phyloP scores from a whole-genome alignment of 2,113 vertebrate species.

The Ceuthmochares aereus region DNA sequence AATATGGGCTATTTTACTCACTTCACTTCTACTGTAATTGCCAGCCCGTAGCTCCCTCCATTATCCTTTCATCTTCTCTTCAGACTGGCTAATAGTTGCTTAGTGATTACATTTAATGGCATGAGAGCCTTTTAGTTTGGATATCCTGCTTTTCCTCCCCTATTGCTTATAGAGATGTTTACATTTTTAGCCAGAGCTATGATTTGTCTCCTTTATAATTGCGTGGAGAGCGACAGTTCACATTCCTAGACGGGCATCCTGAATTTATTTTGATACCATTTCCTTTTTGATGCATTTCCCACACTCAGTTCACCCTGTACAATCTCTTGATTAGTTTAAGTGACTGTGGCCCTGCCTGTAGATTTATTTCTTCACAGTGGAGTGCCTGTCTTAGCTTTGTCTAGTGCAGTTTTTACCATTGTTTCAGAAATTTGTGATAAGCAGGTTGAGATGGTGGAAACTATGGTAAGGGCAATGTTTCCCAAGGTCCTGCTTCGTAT shows the following conservation, averaged over 20 bases:
- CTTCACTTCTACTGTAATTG: slow-evolving; percentile 22
- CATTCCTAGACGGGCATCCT: slow-evolving; percentile 29
- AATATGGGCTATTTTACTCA: slow-evolving; percentile 3
- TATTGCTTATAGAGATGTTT: slow-evolving; percentile 50
- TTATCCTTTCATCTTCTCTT: slow-evolving; percentile 74
- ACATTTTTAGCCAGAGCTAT: slow-evolving; percentile 34
- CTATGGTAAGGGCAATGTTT: background rate
- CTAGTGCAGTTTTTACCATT: too few species aligned
- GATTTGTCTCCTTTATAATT: slow-evolving; percentile 46
- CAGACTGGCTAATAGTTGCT: slow-evolving; percentile 35
- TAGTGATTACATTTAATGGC: slow-evolving; percentile 61
- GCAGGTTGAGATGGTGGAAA: background rate
- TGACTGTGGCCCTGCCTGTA: background rate
- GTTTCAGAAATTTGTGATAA: background rate
- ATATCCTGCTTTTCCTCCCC: slow-evolving; percentile 4
- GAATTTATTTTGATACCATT: slow-evolving; percentile 48
- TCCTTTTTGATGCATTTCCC: slow-evolving; percentile 15
- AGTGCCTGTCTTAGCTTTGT: background rate
- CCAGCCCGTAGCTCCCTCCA: background rate
- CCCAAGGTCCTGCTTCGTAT: accelerated
- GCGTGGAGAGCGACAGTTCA: background rate
- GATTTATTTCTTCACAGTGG: background rate
- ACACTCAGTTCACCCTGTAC: background rate
- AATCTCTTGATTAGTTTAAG: background rate
- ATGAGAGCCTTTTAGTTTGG: slow-evolving; percentile 61